Percentiles rank a stretch among this genome's conserved stretches.
phyloP scores from a whole-genome alignment of 2,888 invertebrate genomes.

The Timema cristinae region DNA sequence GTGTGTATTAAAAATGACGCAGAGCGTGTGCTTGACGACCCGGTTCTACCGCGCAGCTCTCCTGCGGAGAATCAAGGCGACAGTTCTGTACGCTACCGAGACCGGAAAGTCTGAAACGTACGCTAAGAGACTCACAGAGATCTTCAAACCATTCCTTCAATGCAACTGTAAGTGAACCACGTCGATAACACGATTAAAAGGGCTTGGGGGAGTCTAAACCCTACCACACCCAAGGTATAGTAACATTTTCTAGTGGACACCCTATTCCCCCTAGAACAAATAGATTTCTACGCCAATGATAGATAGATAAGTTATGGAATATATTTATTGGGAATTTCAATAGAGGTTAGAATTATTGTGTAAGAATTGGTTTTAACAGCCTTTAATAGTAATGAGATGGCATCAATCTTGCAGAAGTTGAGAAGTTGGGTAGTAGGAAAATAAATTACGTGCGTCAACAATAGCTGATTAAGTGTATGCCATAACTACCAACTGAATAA shows the following conservation, averaged over 20 bases:
- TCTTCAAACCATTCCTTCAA: constrained; percentile 94
- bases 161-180: constrained; percentile 60
- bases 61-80: constrained; percentile 91
- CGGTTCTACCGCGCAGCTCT: constrained; percentile 90
- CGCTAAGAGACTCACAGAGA: constrained; percentile 84
- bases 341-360: background rate
- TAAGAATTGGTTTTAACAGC: background rate
- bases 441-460: too few species aligned
- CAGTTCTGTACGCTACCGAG: constrained; percentile 90
- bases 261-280: too few species aligned
- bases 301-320: too few species aligned
- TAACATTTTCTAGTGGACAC: too few species aligned
- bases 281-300: too few species aligned
- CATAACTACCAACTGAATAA: too few species aligned
- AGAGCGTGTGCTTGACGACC: constrained; percentile 92
- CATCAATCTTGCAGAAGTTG: background rate
- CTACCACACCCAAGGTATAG: too few species aligned
- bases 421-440: background rate
- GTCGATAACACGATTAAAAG: too few species aligned
- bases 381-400: background rate
- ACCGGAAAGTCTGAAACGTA: constrained; percentile 94
- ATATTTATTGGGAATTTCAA: too few species aligned
- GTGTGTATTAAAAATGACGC: constrained; percentile 33
- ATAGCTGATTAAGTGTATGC: too few species aligned
- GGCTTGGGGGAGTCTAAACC: too few species aligned